Evolutionary conservation across 2,113 vertebrate species (phyloP).

Genomic region (Leptobrachium leishanense): DNA sequence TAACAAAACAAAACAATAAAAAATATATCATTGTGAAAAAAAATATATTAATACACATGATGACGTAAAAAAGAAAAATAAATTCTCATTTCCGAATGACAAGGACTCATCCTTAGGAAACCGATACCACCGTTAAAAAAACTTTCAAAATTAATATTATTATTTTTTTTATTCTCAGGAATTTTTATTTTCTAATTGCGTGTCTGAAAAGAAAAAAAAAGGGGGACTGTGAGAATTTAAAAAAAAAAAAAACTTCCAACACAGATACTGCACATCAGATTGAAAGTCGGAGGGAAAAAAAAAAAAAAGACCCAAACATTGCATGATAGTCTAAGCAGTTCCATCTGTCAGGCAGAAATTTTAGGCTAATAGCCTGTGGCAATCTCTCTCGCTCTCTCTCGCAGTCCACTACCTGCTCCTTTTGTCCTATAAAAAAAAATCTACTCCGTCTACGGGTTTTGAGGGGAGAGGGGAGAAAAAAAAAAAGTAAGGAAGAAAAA

Average conservation of each 20-base stretch:
- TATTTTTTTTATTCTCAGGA: neutral
- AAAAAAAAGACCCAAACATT: conserved; percentile 75
- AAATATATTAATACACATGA: neutral
- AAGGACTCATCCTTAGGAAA: too few species aligned
- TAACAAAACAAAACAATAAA: too few species aligned
- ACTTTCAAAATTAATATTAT: neutral
- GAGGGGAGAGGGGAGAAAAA: too few species aligned
- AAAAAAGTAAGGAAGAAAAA: conserved; percentile 45
- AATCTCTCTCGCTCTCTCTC: conserved; percentile 83
- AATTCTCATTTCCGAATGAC: too few species aligned
- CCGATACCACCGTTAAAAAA: too few species aligned
- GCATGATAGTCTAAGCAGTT: conserved; percentile 97
- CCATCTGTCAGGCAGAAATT: conserved; percentile 96
- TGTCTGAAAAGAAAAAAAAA: conserved; percentile 67
- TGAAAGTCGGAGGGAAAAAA: conserved; percentile 64
- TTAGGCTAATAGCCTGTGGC: conserved; percentile 91
- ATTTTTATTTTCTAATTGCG: conserved; percentile 46
- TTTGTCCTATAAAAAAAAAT: conserved; percentile 93
- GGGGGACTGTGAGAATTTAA: too few species aligned
- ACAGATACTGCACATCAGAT: conserved; percentile 78
- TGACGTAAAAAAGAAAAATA: too few species aligned
- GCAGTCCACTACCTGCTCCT: conserved; percentile 89
- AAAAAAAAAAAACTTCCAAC: too few species aligned
- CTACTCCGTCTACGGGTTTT: conserved; percentile 81
- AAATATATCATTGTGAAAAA: neutral